A percentile compares a stretch with the other conserved stretches of the same genome.
These are phyloP conservation scores for Xerus inauris DNA, from an alignment of 2,113 vertebrate genomes.

Conservation along the genomic window DNA sequence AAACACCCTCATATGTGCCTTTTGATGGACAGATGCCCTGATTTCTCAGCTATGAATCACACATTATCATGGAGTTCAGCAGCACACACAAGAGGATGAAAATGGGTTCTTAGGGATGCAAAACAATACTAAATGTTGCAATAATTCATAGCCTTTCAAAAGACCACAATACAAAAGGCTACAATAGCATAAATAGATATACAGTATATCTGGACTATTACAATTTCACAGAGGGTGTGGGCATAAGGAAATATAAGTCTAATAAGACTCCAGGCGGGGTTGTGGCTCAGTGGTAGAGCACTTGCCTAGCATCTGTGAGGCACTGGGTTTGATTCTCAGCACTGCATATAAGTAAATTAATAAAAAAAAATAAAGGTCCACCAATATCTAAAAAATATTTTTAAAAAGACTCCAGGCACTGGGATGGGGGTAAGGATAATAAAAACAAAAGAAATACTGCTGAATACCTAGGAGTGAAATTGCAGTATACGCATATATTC, in stretches of 20 bases:
- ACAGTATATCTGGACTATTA: not conserved
- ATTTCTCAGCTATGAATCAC: not conserved
- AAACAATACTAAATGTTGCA: not conserved
- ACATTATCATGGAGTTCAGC: not conserved
- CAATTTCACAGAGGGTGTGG: not conserved
- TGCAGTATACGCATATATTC: not conserved
- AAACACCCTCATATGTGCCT: not conserved
- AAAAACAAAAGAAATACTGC: not conserved
- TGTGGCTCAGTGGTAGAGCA: no score
- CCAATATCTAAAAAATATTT: no score
- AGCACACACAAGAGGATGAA: not conserved
- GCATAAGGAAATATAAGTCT: slow-evolving; percentile 3
- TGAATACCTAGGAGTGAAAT: not conserved
- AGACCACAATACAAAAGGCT: not conserved
- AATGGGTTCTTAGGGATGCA: not conserved
- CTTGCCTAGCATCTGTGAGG: no score
- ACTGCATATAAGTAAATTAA: no score
- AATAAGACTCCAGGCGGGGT: not conserved
- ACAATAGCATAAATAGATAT: not conserved
- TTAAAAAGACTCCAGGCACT: not conserved
- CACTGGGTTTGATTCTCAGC: no score
- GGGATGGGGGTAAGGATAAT: not conserved
- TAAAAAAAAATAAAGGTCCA: no score
- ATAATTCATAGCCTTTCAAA: not conserved
- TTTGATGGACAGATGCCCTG: not conserved